phyloP scores from a whole-genome alignment of 2,113 vertebrate genomes.

The Hemichromis elongatus region DNA sequence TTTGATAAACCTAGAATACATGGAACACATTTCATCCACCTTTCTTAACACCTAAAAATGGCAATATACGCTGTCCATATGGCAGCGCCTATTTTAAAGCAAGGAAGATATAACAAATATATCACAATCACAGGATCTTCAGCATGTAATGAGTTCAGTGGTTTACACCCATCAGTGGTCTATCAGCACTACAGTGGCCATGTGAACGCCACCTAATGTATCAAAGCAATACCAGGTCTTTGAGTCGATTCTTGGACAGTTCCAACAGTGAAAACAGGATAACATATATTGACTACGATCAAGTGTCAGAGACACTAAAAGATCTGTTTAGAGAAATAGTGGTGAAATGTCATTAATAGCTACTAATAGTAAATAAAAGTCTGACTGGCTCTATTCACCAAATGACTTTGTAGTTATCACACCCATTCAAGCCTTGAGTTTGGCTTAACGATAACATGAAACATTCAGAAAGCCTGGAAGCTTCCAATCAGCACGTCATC shows the following conservation, averaged over 20 bases:
- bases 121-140: background rate
- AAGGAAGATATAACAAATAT: background rate
- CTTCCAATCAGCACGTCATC: background rate
- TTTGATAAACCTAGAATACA: background rate
- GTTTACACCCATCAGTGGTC: slow-evolving; percentile 3
- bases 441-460: background rate
- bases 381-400: background rate
- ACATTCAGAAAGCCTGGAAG: background rate
- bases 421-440: background rate
- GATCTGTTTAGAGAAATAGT: background rate
- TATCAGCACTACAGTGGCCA: background rate
- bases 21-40: background rate
- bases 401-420: background rate
- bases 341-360: background rate
- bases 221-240: slow-evolving; percentile 1
- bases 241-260: background rate
- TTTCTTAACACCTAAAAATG: background rate
- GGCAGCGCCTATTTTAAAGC: background rate
- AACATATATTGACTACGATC: background rate
- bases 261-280: background rate
- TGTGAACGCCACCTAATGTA: background rate
- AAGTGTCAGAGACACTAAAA: background rate
- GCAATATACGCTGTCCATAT: background rate
- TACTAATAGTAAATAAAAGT: background rate
- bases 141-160: background rate